Base-by-base conservation (phyloP, 2,113 vertebrate species). In the Xerus inauris region DNA sequence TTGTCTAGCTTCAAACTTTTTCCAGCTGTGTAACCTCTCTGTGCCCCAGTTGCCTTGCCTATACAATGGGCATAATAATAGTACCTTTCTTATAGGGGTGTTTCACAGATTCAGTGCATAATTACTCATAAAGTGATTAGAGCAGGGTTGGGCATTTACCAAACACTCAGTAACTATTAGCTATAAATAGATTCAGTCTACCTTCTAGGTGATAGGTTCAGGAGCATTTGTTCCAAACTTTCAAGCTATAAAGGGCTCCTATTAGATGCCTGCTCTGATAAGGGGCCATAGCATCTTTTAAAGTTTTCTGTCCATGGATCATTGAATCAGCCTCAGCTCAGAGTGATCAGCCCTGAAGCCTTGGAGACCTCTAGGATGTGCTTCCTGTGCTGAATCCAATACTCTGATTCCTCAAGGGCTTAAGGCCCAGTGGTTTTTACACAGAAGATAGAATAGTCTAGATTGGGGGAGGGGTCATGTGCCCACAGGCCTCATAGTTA, bases 81-180 rank as follows among this genome's bases (percentile, higher is more conserved):
- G 51, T 64, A 90, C 4, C 38, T 71, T 94, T 49, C 8, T 94
- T 89, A 57, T n/a, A 86, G 11, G 42, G 8, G 11, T 87, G 45
- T 97, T 67, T 87, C 45, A 91, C 20, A n/a, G 22, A 84, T 77
- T 96, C 45, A 54, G 38, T 12, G 42, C 16, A 38, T 80, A 87
- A 45, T 89, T 80, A 38, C 59, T 35, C 62, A 30, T 32, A 51
- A 92, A 95, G 24, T 45, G 9, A 12, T 96, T 91, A 93, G 84
- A 84, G 82, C 22, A 87, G 13, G 32, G 32, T 35, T 77, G 57
- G 24, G 26, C 54, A 80, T 83, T 94, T 73, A 71, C 16, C 69
- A 94, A 77, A n/a, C 24, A 85, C 67, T 65, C 67, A 86, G 4
- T 57, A 96, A 94, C 26, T 94, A 79, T 80, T 73, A 95, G 35